These are phyloP conservation scores for Benthosema pterotum DNA, from an alignment of 2,797 vertebrate genomes.

Conservation along the genomic window DNA sequence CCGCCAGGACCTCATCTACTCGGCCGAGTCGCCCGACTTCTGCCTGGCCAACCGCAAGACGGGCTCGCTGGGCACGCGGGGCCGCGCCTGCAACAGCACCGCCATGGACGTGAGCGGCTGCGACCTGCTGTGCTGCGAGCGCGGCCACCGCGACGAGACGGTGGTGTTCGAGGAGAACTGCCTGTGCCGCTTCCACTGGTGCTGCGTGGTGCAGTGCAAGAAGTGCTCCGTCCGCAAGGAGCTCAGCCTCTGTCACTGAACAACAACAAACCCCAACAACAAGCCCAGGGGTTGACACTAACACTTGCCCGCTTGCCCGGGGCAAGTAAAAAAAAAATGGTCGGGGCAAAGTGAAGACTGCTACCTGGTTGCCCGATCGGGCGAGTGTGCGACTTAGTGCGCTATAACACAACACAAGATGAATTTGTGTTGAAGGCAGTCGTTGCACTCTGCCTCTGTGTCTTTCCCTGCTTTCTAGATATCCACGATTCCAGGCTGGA, in stretches of 20 bases:
- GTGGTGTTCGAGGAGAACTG: slow-evolving; percentile 96
- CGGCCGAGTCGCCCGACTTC: slow-evolving; percentile 95
- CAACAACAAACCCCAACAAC: slow-evolving; percentile 25
- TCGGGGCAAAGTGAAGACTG: too few species aligned
- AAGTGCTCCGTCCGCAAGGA: slow-evolving; percentile 93
- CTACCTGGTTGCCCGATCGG: too few species aligned
- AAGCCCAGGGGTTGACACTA: too few species aligned
- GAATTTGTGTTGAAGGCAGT: too few species aligned
- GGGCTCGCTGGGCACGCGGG: slow-evolving; percentile 91
- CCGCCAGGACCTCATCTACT: slow-evolving; percentile 95
- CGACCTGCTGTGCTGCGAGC: slow-evolving; percentile 93
- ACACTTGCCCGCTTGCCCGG: too few species aligned
- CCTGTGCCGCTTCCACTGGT: slow-evolving; percentile 98
- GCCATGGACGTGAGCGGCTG: slow-evolving; percentile 96
- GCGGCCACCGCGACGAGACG: slow-evolving; percentile 90
- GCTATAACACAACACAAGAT: too few species aligned
- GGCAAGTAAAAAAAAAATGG: too few species aligned
- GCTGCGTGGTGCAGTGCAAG: slow-evolving; percentile 97
- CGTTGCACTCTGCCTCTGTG: too few species aligned
- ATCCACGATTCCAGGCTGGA: too few species aligned
- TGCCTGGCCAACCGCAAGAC: slow-evolving; percentile 95
- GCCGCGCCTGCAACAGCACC: slow-evolving; percentile 94
- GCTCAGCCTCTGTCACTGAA: slow-evolving; percentile 92
- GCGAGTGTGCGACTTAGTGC: too few species aligned
- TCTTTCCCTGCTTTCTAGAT: too few species aligned